Evolutionary conservation across 2,113 vertebrate species (phyloP), one percentile per base, ranked within the genome.

Genomic region (Grallaria varia): DNA sequence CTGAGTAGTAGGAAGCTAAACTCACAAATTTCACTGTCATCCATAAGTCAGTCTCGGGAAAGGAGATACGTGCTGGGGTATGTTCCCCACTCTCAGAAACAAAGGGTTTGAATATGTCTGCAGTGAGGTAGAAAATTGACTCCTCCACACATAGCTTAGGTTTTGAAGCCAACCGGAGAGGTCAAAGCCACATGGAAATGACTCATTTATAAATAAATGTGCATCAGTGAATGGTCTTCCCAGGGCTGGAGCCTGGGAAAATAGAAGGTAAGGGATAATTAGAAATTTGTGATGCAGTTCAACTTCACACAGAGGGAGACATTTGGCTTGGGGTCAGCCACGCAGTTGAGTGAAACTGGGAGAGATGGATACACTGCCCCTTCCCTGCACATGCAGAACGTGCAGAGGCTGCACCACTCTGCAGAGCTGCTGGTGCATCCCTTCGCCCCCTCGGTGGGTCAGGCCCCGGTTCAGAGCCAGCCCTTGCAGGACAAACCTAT

Each of bases 111-210:
- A 50, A 2, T n/a, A 4, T 7, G 10, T 39, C 50, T 94, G 42
- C 39, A 7, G 2, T 35, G 72, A 74, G 35, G 35, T 49, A 45
- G 55, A 52, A 77, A 87, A 88, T 4, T 42, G 50, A 71, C 59
- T 56, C 11, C 42, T 84, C 31, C 39, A 74, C 50, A 40, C n/a
- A 42, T 17, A 53, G 27, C 18, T 73, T 19, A 40, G 79, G 37
- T 74, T 88, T 82, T 81, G 35, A 63, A 84, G 37, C 14, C 52
- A 92, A 47, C 35, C 40, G 64, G 30, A 90, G 47, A 78, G 59
- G 68, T 73, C 92, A 92, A 80, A 89, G 76, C 39, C 76, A 63
- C 35, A 14, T 60, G 56, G 76, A 92, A 95, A 64, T 40, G 35
- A 86, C 47, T 52, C 72, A n/a, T 23, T 90, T 81, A 77, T 74